These are phyloP conservation scores for Tenodera sinensis DNA, from an alignment of 2,888 invertebrate species.

Conservation along the genomic window DNA sequence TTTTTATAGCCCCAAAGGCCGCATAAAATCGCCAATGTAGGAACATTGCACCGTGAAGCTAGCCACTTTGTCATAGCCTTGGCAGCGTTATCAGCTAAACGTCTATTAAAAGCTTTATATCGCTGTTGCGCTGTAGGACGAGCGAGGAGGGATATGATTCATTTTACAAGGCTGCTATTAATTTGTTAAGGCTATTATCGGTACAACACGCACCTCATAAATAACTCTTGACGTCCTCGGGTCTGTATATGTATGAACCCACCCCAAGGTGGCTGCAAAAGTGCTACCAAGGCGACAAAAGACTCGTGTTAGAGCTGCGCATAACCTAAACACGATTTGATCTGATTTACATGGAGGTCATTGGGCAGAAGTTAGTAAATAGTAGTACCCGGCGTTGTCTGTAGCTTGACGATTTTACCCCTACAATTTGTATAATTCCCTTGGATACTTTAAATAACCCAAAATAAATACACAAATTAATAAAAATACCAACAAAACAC, in stretches of 20 bases:
- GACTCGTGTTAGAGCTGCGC: neutral
- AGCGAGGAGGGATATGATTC: neutral
- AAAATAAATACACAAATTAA: no score
- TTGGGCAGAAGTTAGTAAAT: no score
- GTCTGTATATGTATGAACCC: neutral
- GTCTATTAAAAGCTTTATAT: neutral
- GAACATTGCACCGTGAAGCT: neutral
- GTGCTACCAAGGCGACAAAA: neutral
- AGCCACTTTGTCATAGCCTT: neutral
- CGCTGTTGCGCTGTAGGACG: neutral
- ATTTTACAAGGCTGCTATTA: neutral
- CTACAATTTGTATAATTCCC: no score
- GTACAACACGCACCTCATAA: neutral
- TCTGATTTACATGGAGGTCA: no score
- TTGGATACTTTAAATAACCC: no score
- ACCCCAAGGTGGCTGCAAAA: neutral
- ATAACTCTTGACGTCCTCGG: neutral
- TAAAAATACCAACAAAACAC: no score
- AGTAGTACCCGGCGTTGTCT: no score
- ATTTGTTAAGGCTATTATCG: neutral
- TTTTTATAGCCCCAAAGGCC: neutral
- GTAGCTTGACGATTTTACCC: no score
- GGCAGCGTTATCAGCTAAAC: neutral
- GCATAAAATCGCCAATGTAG: neutral
- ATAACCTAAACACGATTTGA: no score